A percentile compares a stretch with the other conserved stretches of the same genome.
phyloP scores from a whole-genome alignment of 2,113 vertebrate species.

The Etheostoma spectabile region DNA sequence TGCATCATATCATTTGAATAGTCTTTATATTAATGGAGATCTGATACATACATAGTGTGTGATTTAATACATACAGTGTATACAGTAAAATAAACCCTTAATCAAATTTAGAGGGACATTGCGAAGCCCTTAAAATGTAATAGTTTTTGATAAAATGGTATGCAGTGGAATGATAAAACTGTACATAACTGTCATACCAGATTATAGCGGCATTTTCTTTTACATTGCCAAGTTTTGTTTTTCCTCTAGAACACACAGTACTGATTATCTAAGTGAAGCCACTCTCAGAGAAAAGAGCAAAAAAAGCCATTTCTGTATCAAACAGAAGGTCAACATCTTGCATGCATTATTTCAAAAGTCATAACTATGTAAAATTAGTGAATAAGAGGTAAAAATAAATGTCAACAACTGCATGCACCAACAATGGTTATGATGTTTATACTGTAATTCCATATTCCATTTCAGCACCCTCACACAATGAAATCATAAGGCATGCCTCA shows the following conservation, averaged over 20 bases:
- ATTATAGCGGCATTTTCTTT: constrained; percentile 67
- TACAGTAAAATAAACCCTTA: constrained; percentile 72
- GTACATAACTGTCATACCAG: constrained; percentile 78
- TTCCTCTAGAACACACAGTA: constrained; percentile 73
- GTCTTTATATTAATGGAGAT: constrained; percentile 80
- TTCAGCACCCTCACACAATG: constrained; percentile 85
- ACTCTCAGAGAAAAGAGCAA: constrained; percentile 66
- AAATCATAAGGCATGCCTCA: constrained; percentile 97
- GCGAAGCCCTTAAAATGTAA: constrained; percentile 85
- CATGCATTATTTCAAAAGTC: constrained; percentile 83
- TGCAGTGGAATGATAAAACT: constrained; percentile 81
- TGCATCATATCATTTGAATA: constrained; percentile 91
- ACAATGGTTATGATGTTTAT: constrained; percentile 87
- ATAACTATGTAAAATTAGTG: constrained; percentile 70
- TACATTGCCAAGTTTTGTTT: constrained; percentile 69
- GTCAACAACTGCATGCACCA: constrained; percentile 95
- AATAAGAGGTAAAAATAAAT: constrained; percentile 46
- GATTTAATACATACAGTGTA: constrained; percentile 77
- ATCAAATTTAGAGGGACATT: constrained; percentile 80
- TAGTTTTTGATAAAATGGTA: constrained; percentile 70
- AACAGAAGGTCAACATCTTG: constrained; percentile 80
- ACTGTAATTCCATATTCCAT: constrained; percentile 79
- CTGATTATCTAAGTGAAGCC: constrained; percentile 77
- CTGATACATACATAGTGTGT: constrained; percentile 74
- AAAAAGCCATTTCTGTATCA: constrained; percentile 68